A percentile compares a stretch with the other conserved stretches of the same genome.
These are phyloP conservation scores for Alosa alosa DNA, from an alignment of 2,113 vertebrate species.

Conservation along the genomic window DNA sequence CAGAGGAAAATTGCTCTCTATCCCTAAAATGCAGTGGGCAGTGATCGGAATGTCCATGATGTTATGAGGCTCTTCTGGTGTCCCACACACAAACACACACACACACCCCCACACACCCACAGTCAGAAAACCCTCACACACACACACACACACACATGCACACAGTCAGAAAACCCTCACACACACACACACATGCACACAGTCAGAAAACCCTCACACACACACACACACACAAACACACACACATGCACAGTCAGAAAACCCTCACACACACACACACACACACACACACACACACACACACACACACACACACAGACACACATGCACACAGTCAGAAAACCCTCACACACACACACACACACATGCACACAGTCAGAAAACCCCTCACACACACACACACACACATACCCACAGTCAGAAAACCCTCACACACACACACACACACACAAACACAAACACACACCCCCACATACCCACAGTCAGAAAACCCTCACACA, in stretches of 20 bases:
- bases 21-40: slow-evolving; percentile 7
- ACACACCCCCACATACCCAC: neutral
- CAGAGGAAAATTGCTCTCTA: neutral
- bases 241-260: neutral
- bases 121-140: neutral
- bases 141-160: no score
- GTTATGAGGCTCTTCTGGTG: neutral
- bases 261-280: neutral
- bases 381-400: neutral
- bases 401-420: neutral
- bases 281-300: neutral
- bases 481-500: neutral
- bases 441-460: neutral
- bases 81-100: neutral
- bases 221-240: no score
- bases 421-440: neutral
- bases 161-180: no score
- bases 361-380: neutral
- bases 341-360: neutral
- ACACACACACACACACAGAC: neutral
- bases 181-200: neutral
- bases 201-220: neutral
- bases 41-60: neutral
- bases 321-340: neutral
- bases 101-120: neutral